These are phyloP conservation scores for Apotomis turbidana DNA, from an alignment of 2,888 invertebrate species.

Conservation along the genomic window DNA sequence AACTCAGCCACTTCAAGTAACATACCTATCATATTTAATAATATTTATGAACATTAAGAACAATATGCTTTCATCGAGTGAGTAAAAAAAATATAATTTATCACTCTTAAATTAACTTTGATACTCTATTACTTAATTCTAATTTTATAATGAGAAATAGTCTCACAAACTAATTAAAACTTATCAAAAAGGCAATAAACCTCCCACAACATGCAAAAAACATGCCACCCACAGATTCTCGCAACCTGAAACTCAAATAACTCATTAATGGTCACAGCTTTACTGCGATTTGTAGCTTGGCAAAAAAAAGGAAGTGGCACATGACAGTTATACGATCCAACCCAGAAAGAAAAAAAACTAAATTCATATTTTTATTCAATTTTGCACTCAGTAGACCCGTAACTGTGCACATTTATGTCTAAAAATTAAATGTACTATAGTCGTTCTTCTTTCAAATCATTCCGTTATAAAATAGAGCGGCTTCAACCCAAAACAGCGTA, in stretches of 20 bases:
- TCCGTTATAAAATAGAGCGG: background rate
- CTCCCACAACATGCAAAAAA: slow-evolving; percentile 10
- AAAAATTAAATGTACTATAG: background rate
- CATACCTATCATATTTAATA: no score
- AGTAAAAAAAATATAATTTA: no score
- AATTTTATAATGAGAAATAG: no score
- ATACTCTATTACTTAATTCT: no score
- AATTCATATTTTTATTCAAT: background rate
- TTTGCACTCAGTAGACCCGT: background rate
- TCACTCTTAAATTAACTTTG: no score
- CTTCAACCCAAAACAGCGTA: background rate
- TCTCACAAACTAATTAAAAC: background rate
- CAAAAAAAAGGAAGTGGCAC: slow-evolving; percentile 50
- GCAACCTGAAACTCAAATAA: slow-evolving; percentile 39
- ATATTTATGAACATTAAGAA: no score
- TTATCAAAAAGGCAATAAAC: background rate
- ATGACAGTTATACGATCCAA: slow-evolving; percentile 51
- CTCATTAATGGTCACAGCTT: slow-evolving; percentile 49
- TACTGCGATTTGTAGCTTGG: slow-evolving; percentile 36
- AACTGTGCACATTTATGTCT: background rate
- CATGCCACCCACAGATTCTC: slow-evolving; percentile 27
- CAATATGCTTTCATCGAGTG: no score
- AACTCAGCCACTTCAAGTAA: no score
- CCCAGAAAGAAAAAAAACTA: background rate
- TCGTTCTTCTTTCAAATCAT: background rate